Conservation (phyloP, 2,113 vertebrate species). For the Oophaga pumilio region DNA sequence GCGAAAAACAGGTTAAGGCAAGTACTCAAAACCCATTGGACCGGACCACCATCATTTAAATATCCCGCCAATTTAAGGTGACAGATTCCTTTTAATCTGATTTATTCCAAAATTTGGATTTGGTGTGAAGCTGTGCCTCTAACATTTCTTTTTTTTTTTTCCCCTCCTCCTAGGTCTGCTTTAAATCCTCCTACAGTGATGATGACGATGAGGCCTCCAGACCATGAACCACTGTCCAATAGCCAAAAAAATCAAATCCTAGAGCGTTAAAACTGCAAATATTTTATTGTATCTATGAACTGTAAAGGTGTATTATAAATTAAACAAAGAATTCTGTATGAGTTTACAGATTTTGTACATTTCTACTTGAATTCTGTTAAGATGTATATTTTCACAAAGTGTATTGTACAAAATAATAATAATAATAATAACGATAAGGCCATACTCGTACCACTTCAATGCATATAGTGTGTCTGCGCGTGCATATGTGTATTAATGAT, state of each 20-base stretch:
- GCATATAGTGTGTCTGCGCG: conserved; percentile 70
- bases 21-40: too few species aligned
- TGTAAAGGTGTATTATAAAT: conserved; percentile 85
- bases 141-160: conserved; percentile 4
- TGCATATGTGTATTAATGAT: conserved; percentile 27
- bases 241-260: conserved; percentile 64
- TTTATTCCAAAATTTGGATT: background rate
- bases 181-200: conserved; percentile 78
- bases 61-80: too few species aligned
- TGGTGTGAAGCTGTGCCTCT: background rate
- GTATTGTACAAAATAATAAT: conserved; percentile 78
- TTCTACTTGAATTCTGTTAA: conserved; percentile 88
- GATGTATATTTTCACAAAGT: conserved; percentile 93
- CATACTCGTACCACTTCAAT: conserved; percentile 80
- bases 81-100: too few species aligned
- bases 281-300: conserved; percentile 79
- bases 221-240: conserved; percentile 76
- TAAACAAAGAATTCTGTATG: conserved; percentile 78
- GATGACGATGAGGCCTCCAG: conserved; percentile 77
- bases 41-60: too few species aligned
- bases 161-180: conserved; percentile 79
- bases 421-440: conserved; percentile 62
- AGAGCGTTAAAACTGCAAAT: conserved; percentile 69
- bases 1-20: too few species aligned
- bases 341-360: conserved; percentile 86